phyloP scores from a whole-genome alignment of 2,888 invertebrate species.

The Julus scanicus region DNA sequence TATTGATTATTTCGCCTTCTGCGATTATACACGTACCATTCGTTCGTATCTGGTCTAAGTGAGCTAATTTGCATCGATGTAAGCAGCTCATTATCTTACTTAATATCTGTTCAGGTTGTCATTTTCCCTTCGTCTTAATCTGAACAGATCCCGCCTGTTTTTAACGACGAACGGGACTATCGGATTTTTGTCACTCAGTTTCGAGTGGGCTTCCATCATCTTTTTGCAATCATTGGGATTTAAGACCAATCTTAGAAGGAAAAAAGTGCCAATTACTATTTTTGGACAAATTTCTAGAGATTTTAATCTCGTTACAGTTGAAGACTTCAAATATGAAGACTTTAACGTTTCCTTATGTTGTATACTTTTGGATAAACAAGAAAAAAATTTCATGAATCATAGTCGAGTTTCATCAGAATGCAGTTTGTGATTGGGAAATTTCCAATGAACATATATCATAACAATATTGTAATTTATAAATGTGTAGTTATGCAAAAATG shows the following conservation, averaged over 20 bases:
- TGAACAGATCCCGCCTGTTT: neutral
- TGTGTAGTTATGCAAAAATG: too few species aligned
- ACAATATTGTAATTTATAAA: too few species aligned
- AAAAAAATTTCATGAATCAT: too few species aligned
- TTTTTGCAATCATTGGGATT: slow-evolving; percentile 40
- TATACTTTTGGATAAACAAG: too few species aligned
- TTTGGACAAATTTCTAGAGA: neutral
- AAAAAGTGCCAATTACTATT: neutral
- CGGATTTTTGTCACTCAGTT: slow-evolving; percentile 45
- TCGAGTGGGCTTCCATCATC: slow-evolving; percentile 40
- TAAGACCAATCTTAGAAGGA: neutral
- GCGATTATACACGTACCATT: neutral
- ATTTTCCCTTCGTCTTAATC: slow-evolving; percentile 45
- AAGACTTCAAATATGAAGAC: neutral
- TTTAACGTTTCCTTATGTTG: too few species aligned
- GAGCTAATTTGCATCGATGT: slow-evolving; percentile 43
- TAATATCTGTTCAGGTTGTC: slow-evolving; percentile 47
- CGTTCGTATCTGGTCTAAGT: neutral
- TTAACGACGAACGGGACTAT: slow-evolving; percentile 1
- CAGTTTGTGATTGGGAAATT: too few species aligned
- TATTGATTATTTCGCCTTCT: neutral
- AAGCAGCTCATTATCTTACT: slow-evolving; percentile 45
- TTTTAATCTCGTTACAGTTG: neutral
- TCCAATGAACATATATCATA: too few species aligned
- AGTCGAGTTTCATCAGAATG: too few species aligned